Evolutionary conservation across 2,888 invertebrate genomes (phyloP), one percentile per base, ranked within the genome.

Genomic region (Rhagonycha fulva): DNA sequence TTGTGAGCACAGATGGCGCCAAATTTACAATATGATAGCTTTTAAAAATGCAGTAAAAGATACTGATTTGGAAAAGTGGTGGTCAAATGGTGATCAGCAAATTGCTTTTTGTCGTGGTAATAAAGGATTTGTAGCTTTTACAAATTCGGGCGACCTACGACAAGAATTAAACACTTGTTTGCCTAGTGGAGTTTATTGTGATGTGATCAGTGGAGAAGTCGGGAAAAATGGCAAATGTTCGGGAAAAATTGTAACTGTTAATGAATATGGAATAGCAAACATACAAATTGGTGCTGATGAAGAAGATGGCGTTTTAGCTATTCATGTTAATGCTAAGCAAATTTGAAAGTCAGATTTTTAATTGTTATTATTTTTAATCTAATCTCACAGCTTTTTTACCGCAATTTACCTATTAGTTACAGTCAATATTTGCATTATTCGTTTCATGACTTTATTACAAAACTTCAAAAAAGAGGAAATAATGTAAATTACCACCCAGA

Each of bases 1-100:
- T 0, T 96, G 95, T 83, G 96, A 96, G 86, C 94, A 96, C 87
- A 90, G 96, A 23, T 96, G 96, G 96, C 89, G 93, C 0, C 93
- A 94, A 85, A 94, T 96, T 82, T 93, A 88, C 88, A 91, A 92
- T 79, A 96, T 96, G 96, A 93, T 94, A 0, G 89, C 87, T 0
- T 96, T 96, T 86, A 91, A 94, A 78, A 95, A 95, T 83, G 90
- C 89, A 0, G 95, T 92, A 0, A 89, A 89, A 10, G 90, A 87
- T 26, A 91, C 92, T 0, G 86, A 82, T 0, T 1, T 94, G 0
- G 89, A 88, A 32, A 90, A 68, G 0, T 96, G 70, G 68, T 77
- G 96, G 95, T 93, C 94, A 83, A 94, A 95, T 80, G 92, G 91
- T 0, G 91, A 91, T 85, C 93, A 95, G 84, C 96, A 96, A 88